A percentile compares a stretch with the other conserved stretches of the same genome.
Evolutionary conservation across 2,888 invertebrate genomes (phyloP).

Genomic region (Oscheius sp.): DNA sequence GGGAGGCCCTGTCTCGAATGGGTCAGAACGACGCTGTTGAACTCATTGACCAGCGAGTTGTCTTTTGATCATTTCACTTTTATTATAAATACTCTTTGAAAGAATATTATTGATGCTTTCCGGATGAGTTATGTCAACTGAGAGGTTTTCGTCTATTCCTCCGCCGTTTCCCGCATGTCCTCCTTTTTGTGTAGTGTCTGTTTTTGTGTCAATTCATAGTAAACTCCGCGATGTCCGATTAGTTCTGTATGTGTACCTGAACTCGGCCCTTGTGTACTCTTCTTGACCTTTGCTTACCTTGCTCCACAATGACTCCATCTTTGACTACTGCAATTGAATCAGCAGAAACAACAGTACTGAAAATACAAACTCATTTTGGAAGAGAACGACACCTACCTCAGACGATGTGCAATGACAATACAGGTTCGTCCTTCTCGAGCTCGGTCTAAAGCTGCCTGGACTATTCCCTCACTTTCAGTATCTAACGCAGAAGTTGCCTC

Average conservation of each 20-base stretch:
- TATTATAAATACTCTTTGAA: slow-evolving; percentile 13
- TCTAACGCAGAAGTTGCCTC: slow-evolving; percentile 63
- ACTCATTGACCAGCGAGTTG: slow-evolving; percentile 51
- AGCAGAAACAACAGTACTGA: slow-evolving; percentile 75
- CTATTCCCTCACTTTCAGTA: slow-evolving; percentile 77
- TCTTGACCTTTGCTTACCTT: slow-evolving; percentile 75
- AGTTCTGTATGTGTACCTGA: slow-evolving; percentile 62
- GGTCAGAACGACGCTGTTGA: slow-evolving; percentile 49
- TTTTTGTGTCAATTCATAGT: slow-evolving; percentile 60
- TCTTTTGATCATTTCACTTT: slow-evolving; percentile 40
- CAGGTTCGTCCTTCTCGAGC: slow-evolving; percentile 75
- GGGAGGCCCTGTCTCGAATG: slow-evolving; percentile 50
- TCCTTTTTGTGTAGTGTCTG: slow-evolving; percentile 39
- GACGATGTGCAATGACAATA: slow-evolving; percentile 75
- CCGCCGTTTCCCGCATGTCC: slow-evolving; percentile 27
- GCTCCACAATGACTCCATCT: slow-evolving; percentile 76
- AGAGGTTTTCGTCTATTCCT: slow-evolving; percentile 7
- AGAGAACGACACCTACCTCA: neutral
- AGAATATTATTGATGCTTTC: slow-evolving; percentile 27
- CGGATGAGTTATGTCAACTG: neutral
- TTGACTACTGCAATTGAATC: slow-evolving; percentile 63
- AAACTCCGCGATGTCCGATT: slow-evolving; percentile 55
- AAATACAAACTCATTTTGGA: slow-evolving; percentile 71
- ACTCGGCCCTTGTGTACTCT: slow-evolving; percentile 31
- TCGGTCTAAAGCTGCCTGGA: slow-evolving; percentile 85